Base-by-base conservation (phyloP, 2,113 vertebrate genomes). In the Thamnophis sirtalis region DNA sequence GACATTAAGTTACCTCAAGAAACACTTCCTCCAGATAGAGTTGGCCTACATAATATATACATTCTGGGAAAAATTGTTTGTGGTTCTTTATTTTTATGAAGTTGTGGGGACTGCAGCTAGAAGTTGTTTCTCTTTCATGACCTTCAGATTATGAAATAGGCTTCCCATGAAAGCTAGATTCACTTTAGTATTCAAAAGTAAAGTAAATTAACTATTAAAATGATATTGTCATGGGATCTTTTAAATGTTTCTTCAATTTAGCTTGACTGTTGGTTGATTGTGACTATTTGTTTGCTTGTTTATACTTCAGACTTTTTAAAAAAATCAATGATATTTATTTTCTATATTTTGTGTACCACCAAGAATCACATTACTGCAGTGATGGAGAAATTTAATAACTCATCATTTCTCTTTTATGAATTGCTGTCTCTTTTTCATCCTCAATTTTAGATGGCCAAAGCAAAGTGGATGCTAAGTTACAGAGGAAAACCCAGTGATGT, bases 401-500 rank as follows among this genome's bases (percentile, higher is more conserved):
- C 13, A 33, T 68, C 28, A 17, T 68, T 10, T 88, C 19, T 21
- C 50, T 73, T 53, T 63, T 56, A 4, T 54, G 95, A 49, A 93
- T n/a, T 55, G 19, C 28, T 93, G 92, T 96, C 22, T 92, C 90
- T 28, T 94, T 84, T 94, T 95, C 92, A 48, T 96, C 55, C 95
- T 94, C 91, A 58, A 54, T 95, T 96, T 68, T 97, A 99, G 99
- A 99, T 98, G 97, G 98, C 98, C 99, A 99, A 99, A 99, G 98
- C 97, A 99, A 99, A 98, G 98, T 98, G 94, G 99, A 98, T 97
- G 97, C 97, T 97, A 98, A 99, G 96, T 97, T 98, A 97, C 98
- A 99, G 97, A 98, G 98, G 97, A 99, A 99, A 98, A 96, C 98
- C 97, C 98, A 99, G 97, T 99, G 98, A 99, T 97, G 97, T 97